Evolutionary conservation across 2,113 vertebrate species (phyloP), one percentile per base, ranked within the genome.

Genomic region (Chelonoidis abingdonii): DNA sequence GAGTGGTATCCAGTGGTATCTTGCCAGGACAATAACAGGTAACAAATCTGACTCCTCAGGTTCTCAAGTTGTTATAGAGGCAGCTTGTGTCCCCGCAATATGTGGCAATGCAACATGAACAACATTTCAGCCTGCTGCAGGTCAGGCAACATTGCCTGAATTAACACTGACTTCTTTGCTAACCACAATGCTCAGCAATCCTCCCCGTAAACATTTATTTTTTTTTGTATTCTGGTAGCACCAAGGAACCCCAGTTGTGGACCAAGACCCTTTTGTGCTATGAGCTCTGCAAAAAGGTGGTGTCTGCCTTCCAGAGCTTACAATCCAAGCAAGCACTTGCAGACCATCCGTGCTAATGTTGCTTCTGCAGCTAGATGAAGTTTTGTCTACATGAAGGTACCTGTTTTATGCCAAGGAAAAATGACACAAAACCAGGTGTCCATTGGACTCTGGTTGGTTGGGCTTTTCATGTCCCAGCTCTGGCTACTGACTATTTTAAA

Each of bases 41-140:
- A 41, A 44, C 24, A 76, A 41, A 44, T 78, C 75, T 29, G 75
- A 25, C 25, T 47, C 41, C 24, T 41, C 9, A 8, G 7, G 17
- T 69, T 21, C 17, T 35, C 16, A 21, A 16, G 62, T 21, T n/a
- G 65, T 69, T 35, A 69, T 10, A n/a, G 4, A 69, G 17, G 4
- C 8, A n/a, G 65, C 91, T 97, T 93, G 94, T 93, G 95, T 94
- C 95, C 95, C 96, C 14, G 97, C 91, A 2, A 21, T 25, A 24
- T 10, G 19, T 13, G 41, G 38, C 90, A 1, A 27, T 41, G 76
- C 95, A 92, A 89, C 17, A 69, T 24, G 14, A 95, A 83, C 96
- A 97, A 84, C 96, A 0, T 96, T 95, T 86, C 95, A 88, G 83
- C 6, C 79, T 62, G 22, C 93, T 0, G 91, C 81, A 2, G 85